phyloP scores from a whole-genome alignment of 2,888 invertebrate genomes.

The Cantharis lateralis region DNA sequence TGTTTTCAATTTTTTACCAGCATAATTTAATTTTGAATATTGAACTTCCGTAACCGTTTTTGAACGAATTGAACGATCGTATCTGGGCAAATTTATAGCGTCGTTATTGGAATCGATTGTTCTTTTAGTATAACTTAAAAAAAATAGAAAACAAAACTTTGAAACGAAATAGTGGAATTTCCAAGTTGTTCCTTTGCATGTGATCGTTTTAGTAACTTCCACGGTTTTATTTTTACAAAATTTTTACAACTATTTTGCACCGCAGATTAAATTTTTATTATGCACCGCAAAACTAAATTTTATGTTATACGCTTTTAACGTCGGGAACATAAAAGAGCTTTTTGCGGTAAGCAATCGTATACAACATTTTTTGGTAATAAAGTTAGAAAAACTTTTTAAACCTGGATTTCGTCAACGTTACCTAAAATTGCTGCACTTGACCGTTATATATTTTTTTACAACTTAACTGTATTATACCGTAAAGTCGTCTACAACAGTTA shows the following conservation, averaged over 20 bases:
- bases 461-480: slow-evolving; percentile 5
- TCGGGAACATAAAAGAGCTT: background rate
- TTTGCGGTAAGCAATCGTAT: background rate
- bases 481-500: background rate
- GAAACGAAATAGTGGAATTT: background rate
- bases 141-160: background rate
- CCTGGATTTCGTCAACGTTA: slow-evolving; percentile 5
- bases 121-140: background rate
- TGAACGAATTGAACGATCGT: background rate
- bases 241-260: background rate
- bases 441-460: slow-evolving; percentile 25
- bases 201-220: background rate
- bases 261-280: background rate
- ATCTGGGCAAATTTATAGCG: background rate
- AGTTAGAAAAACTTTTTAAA: slow-evolving; percentile 7
- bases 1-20: background rate
- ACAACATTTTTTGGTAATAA: background rate
- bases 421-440: slow-evolving; percentile 23
- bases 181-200: background rate
- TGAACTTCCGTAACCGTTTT: too few relatives aligned
- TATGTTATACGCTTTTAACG: background rate
- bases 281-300: background rate
- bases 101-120: background rate
- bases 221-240: background rate
- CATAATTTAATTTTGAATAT: background rate